Evolutionary conservation across 2,797 vertebrate genomes (phyloP).

Genomic region (Lutra lutra): DNA sequence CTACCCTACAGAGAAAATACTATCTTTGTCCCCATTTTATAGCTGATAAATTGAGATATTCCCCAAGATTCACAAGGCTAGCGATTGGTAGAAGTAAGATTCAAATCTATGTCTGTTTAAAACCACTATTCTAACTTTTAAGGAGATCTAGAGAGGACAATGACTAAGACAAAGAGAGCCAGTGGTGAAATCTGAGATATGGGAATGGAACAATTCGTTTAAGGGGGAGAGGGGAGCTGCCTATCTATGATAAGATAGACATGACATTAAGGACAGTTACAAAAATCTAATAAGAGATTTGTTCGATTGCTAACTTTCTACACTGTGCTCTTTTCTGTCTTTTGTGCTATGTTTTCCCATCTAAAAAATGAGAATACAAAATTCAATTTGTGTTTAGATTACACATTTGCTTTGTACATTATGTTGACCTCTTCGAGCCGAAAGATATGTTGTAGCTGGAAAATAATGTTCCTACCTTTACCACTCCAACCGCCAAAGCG

Average conservation of each 20-base stretch:
- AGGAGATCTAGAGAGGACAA: neutral
- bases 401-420: conserved; percentile 1
- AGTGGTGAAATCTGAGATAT: neutral
- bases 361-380: conserved; percentile 50
- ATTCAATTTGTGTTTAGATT: conserved; percentile 38
- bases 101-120: neutral
- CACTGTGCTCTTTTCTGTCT: neutral
- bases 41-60: neutral
- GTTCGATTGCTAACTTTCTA: neutral
- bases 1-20: neutral
- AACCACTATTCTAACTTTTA: neutral
- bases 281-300: neutral
- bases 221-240: too few species aligned
- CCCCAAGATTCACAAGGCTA: neutral
- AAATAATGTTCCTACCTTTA: neutral
- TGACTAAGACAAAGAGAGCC: neutral
- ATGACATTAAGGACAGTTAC: neutral
- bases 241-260: neutral
- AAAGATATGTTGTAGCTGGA: conserved; percentile 5
- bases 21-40: neutral
- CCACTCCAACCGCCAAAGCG: neutral
- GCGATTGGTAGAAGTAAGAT: neutral
- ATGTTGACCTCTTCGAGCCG: conserved; percentile 13
- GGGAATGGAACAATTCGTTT: neutral
- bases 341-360: conserved; percentile 42